Percentiles rank a stretch among this genome's conserved stretches.
Conservation (phyloP, 2,888 invertebrate genomes). For the Arge pagana region DNA sequence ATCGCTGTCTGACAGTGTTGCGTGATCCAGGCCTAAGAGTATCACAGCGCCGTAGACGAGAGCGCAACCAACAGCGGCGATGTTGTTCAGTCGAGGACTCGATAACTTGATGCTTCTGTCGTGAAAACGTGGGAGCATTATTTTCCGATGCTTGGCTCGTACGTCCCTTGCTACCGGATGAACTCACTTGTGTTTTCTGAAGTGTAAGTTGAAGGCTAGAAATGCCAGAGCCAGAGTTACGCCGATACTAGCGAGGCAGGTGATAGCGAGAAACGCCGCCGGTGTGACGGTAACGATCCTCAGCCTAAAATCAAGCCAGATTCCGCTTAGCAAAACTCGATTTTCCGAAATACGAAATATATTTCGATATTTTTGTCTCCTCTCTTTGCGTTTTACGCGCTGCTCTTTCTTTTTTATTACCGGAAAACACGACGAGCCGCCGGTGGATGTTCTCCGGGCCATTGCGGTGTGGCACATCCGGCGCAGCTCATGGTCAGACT, state of each 20-base stretch:
- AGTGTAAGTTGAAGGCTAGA: constrained; percentile 81
- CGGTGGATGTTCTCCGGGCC: constrained; percentile 81
- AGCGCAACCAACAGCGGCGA: constrained; percentile 88
- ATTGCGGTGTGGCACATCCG: constrained; percentile 69
- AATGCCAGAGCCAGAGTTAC: constrained; percentile 76
- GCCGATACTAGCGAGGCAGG: constrained; percentile 74
- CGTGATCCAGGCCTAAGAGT: constrained; percentile 81
- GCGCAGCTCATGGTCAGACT: constrained; percentile 71
- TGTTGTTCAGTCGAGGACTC: constrained; percentile 89
- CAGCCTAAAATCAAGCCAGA: constrained; percentile 58
- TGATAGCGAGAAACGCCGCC: constrained; percentile 74
- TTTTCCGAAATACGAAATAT: not conserved
- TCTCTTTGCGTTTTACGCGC: not conserved
- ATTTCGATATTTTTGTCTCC: not conserved
- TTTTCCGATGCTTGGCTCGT: no score
- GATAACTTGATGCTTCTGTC: constrained; percentile 87
- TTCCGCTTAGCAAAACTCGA: no score
- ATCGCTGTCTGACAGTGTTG: constrained; percentile 70
- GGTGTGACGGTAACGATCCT: constrained; percentile 79
- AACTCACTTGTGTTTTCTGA: constrained; percentile 77
- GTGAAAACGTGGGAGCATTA: no score
- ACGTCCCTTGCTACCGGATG: no score
- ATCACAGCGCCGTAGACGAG: constrained; percentile 89
- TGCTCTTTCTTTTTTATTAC: constrained; percentile 31
- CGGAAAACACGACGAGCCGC: constrained; percentile 75